Evolutionary conservation across 2,888 invertebrate genomes (phyloP), one percentile per base, ranked within the genome.

Genomic region (Minunthozetes semirufus): DNA sequence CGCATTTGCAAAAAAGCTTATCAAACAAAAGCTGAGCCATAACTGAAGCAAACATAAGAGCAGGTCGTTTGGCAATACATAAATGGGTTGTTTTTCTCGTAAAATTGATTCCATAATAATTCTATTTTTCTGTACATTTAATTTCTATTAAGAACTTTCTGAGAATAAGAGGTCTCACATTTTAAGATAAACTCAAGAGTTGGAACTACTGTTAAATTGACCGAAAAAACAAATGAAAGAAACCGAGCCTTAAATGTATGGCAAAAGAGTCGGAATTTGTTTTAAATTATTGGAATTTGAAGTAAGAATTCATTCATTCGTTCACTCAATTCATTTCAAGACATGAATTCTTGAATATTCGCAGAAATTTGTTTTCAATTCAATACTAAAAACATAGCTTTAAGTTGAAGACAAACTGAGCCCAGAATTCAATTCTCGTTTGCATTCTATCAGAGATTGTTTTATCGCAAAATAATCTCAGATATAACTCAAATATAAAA

Each of bases 141-240:
- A 42, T 42, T 42, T 42, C 42, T 42, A 42, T 42, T 42, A 42
- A 42, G 42, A 13, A 42, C 9, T 42, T 42, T 42, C 33, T 42
- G 42, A 4, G 13, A 42, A 42, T 42, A 42, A 42, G 42, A 42
- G 42, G 25, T 27, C 50, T 50, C 19, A 15, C 59, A 66, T n/a
- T 38, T 17, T 8, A 66, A 66, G 38, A 38, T 66, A 66, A 38
- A 59, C 22, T 59, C 27, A 25, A 38, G n/a, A 11, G n/a, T 19
- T 66, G 63, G 15, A 66, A 66, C 13, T 59, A 22, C n/a, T 3
- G 29, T 66, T 66, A 33, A 66, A 66, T 66, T 66, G 63, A 38
- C 63, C 19, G 38, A 66, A 66, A 66, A 66, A 61, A 61, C 13
- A 66, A 66, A 27, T 61, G 19, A 19, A 66, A 15, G 17, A 29